Percentiles rank a stretch among this genome's conserved stretches.
Conservation (phyloP, 2,888 invertebrate species). For the Venustoraphidia nigricollis region DNA sequence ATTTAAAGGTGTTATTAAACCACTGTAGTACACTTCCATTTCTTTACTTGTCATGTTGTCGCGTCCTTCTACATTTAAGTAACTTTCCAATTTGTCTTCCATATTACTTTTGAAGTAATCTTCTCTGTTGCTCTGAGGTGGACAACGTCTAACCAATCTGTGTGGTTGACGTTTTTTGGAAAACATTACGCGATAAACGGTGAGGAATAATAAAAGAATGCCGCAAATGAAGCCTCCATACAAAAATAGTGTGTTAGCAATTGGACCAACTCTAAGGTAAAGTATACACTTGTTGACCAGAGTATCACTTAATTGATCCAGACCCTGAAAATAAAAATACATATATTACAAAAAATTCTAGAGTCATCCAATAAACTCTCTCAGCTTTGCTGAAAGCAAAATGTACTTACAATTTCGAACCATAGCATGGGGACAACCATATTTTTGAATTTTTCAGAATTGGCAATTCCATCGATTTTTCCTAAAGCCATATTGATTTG, state of each 20-base stretch:
- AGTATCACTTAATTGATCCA: no score
- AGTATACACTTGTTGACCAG: no score
- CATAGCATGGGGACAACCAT: constrained; percentile 67
- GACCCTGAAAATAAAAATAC: no score
- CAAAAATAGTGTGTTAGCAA: no score
- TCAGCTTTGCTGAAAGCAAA: neutral
- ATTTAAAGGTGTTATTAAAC: constrained; percentile 15
- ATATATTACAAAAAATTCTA: neutral
- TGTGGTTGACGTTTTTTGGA: no score
- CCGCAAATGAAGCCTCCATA: no score
- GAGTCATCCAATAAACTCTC: neutral
- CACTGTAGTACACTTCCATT: constrained; percentile 21
- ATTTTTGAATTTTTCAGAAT: constrained; percentile 50
- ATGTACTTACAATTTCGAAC: constrained; percentile 75
- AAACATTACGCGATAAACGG: no score
- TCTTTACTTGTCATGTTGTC: constrained; percentile 20
- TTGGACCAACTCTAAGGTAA: no score
- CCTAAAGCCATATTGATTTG: constrained; percentile 78
- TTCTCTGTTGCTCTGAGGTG: no score
- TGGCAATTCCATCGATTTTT: constrained; percentile 47
- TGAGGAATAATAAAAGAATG: no score
- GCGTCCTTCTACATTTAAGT: constrained; percentile 7
- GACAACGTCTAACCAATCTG: no score
- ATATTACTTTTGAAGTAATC: no score
- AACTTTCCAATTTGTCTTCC: neutral